Evolutionary conservation across 2,113 vertebrate species (phyloP).

Genomic region (Plecturocebus donacophilus): DNA sequence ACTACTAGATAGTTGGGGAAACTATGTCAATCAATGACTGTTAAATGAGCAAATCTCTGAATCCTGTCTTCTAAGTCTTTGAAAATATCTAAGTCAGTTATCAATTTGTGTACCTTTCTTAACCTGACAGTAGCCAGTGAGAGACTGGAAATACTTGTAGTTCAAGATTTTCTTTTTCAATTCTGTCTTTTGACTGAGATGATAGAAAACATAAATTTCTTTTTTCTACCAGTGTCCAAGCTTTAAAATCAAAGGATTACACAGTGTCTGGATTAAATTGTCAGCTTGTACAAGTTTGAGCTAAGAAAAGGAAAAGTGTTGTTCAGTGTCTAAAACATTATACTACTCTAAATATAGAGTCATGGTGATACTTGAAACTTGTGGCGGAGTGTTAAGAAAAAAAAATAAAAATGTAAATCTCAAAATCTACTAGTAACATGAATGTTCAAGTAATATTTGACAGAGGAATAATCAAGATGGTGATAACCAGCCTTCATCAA

Average conservation of each 20-base stretch:
- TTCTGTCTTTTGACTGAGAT: conserved; percentile 55
- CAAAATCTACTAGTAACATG: not conserved
- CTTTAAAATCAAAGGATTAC: conserved; percentile 67
- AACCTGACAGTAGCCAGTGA: conserved; percentile 27
- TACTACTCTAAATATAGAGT: conserved; percentile 11
- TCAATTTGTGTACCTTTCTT: not conserved
- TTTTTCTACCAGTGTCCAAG: conserved; percentile 44
- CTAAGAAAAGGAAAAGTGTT: conserved; percentile 53
- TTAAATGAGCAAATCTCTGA: conserved; percentile 6
- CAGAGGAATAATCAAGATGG: not conserved
- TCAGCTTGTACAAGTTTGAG: conserved; percentile 23
- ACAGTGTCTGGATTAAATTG: conserved; percentile 58
- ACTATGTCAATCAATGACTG: conserved; percentile 14
- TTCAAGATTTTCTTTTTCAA: conserved; percentile 53
- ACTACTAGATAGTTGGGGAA: not conserved
- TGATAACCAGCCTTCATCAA: not conserved
- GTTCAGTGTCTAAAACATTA: conserved; percentile 23
- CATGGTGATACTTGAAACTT: not conserved
- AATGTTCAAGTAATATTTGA: not conserved
- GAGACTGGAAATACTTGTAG: conserved; percentile 36
- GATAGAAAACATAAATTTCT: conserved; percentile 49
- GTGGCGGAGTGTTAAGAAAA: not conserved
- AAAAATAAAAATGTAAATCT: not conserved
- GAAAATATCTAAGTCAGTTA: conserved; percentile 42
- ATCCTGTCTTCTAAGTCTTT: conserved; percentile 4